Percentiles rank a stretch among this genome's conserved stretches.
Conservation (phyloP, 2,797 vertebrate genomes). For the Siniperca scherzeri region DNA sequence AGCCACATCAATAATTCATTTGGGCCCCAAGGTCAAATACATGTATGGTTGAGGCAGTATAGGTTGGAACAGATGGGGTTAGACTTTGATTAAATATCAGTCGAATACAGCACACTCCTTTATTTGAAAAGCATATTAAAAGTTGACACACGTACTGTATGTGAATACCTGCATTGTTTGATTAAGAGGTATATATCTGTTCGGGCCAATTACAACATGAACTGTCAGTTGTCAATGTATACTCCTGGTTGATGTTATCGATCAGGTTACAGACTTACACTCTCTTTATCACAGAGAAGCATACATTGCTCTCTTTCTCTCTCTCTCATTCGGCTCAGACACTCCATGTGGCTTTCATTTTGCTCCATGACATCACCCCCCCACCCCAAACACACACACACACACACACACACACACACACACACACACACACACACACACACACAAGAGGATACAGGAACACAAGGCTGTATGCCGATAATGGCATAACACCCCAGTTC, state of each 20-base stretch:
- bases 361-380: constrained; percentile 65
- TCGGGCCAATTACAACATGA: neutral
- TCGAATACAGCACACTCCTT: neutral
- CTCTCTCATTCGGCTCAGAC: constrained; percentile 11
- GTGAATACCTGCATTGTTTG: constrained; percentile 13
- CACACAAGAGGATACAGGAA: constrained; percentile 41
- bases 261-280: constrained; percentile 3
- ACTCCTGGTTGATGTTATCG: constrained; percentile 26
- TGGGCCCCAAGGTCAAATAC: neutral
- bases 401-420: too few species aligned
- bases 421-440: constrained; percentile 7
- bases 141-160: neutral
- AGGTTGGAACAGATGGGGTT: constrained; percentile 10
- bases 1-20: constrained; percentile 17
- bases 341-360: constrained; percentile 80
- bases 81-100: constrained; percentile 35
- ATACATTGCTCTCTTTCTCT: constrained; percentile 4
- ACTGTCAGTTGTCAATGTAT: constrained; percentile 4
- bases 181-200: neutral
- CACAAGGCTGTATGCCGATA: constrained; percentile 53
- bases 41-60: neutral
- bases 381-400: neutral
- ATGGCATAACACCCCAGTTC: constrained; percentile 55
- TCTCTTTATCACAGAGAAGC: constrained; percentile 27
- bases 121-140: constrained; percentile 12